Conservation (phyloP, 2,797 vertebrate species). For the Sebastes cheni region DNA sequence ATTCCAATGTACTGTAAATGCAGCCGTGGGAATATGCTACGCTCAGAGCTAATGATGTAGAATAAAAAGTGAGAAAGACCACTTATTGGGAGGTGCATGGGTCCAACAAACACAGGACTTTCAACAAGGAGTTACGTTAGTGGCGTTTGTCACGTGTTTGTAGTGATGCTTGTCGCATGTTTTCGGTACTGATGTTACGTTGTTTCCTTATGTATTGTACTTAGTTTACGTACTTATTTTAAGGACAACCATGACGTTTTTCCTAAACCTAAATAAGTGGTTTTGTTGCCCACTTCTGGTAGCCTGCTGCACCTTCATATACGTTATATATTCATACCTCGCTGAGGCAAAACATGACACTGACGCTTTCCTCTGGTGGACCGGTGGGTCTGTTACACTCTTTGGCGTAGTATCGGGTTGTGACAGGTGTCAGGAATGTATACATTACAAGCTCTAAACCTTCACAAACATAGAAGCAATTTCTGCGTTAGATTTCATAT, state of each 20-base stretch:
- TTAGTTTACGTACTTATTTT: not conserved
- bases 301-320: not conserved
- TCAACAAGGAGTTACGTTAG: no score
- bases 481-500: not conserved
- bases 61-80: no score
- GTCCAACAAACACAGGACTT: no score
- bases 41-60: no score
- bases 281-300: not conserved
- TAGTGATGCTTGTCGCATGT: no score
- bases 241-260: not conserved
- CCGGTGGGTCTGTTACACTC: not conserved
- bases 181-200: no score
- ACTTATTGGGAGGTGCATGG: no score
- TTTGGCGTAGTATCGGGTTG: accelerated
- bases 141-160: no score
- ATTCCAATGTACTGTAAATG: no score
- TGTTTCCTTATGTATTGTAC: no score
- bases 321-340: no score
- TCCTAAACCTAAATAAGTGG: not conserved
- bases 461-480: not conserved
- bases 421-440: not conserved
- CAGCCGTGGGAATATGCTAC: no score
- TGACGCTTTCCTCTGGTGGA: not conserved
- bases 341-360: not conserved
- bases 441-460: not conserved